Percentiles rank a stretch among this genome's conserved stretches.
Conservation (phyloP, 1,140 invertebrate genomes). For the Battus philenor region DNA sequence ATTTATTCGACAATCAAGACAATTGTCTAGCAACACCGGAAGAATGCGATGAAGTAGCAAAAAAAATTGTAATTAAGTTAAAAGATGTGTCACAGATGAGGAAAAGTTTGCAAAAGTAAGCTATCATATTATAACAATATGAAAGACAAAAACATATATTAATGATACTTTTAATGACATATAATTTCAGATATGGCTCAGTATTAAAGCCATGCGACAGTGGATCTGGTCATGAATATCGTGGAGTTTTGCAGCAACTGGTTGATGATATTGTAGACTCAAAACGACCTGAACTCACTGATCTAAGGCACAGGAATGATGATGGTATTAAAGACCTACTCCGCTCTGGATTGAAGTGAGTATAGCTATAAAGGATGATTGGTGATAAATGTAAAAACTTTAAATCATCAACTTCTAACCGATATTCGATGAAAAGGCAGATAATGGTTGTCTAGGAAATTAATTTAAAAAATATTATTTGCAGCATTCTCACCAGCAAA, state of each 20-base stretch:
- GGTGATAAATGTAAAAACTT: too few species aligned
- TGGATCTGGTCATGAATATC: slow-evolving; percentile 58
- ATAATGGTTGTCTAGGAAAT: neutral
- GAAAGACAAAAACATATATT: too few species aligned
- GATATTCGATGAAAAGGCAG: neutral
- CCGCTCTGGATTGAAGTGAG: slow-evolving; percentile 57
- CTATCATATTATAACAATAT: too few species aligned
- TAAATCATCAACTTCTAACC: too few species aligned
- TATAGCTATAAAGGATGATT: too few species aligned
- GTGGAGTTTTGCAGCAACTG: slow-evolving; percentile 75
- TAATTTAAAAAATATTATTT: slow-evolving; percentile 19
- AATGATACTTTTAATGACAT: too few species aligned
- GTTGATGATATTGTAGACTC: slow-evolving; percentile 73
- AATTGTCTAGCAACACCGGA: slow-evolving; percentile 41
- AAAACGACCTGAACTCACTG: slow-evolving; percentile 67
- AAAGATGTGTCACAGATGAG: slow-evolving; percentile 62
- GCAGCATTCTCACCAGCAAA: slow-evolving; percentile 60
- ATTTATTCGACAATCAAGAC: slow-evolving; percentile 30
- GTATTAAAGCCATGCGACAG: slow-evolving; percentile 58
- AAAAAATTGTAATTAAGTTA: slow-evolving; percentile 45
- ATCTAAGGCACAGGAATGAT: slow-evolving; percentile 72
- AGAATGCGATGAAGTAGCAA: slow-evolving; percentile 44
- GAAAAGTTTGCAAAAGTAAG: slow-evolving; percentile 55
- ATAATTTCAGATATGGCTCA: slow-evolving; percentile 55
- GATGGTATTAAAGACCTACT: slow-evolving; percentile 70